Evolutionary conservation across 2,797 vertebrate species (phyloP).

Genomic region (Apodemus agrarius): DNA sequence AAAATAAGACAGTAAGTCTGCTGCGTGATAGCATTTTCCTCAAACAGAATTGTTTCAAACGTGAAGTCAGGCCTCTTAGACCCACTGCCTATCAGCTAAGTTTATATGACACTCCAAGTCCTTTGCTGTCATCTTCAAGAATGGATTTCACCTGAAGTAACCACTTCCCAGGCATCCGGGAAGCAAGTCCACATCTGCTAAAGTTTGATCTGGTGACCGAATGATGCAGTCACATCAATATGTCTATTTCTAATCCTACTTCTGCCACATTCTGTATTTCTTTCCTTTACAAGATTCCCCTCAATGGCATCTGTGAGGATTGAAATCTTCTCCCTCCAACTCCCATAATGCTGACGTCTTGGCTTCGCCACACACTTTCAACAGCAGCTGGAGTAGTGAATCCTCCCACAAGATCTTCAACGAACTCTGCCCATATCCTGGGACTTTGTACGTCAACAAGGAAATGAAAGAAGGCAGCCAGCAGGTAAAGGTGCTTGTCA

Average conservation of each 20-base stretch:
- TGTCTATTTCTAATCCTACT: background rate
- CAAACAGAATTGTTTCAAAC: background rate
- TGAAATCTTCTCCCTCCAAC: background rate
- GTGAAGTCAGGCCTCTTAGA: background rate
- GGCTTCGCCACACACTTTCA: background rate
- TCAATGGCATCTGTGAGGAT: background rate
- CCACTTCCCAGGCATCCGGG: background rate
- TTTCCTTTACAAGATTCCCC: background rate
- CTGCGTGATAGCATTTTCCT: background rate
- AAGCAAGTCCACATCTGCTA: background rate
- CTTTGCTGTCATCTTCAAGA: background rate
- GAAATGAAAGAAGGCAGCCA: background rate
- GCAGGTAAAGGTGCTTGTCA: background rate
- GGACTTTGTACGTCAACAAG: background rate
- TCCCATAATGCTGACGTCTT: background rate
- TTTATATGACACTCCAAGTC: background rate
- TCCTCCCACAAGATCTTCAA: background rate
- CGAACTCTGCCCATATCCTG: background rate
- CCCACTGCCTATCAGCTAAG: background rate
- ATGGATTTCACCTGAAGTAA: background rate
- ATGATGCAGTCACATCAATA: no score
- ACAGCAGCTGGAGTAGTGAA: no score
- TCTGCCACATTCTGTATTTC: background rate
- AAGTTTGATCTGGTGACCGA: background rate
- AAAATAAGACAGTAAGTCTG: background rate